Evolutionary conservation across 2,888 invertebrate species (phyloP).

Genomic region (Ganaspis brasiliensis): DNA sequence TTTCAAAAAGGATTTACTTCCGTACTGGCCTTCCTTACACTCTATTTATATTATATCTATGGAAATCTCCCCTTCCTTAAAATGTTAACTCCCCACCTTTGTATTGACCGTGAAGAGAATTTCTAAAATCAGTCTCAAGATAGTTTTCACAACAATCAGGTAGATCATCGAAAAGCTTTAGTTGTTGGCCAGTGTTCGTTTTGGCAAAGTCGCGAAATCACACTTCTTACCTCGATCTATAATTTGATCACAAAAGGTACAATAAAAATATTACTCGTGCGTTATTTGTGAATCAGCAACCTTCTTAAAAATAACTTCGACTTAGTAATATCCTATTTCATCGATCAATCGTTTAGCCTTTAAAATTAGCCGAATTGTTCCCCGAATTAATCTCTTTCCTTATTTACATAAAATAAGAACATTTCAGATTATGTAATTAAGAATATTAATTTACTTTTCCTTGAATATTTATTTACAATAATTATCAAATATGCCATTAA

Average conservation of each 20-base stretch:
- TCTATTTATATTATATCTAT: no score
- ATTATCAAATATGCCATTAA: no score
- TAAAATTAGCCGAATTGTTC: no score
- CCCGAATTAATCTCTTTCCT: no score
- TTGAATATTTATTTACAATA: no score
- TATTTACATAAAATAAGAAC: no score
- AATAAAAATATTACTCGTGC: neutral
- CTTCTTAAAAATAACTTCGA: neutral
- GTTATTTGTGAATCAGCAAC: neutral
- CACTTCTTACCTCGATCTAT: slow-evolving; percentile 25
- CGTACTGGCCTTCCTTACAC: no score
- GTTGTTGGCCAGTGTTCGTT: slow-evolving; percentile 75
- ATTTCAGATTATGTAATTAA: no score
- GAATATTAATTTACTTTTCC: no score
- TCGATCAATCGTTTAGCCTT: no score
- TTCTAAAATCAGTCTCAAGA: slow-evolving; percentile 74
- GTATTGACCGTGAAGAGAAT: slow-evolving; percentile 64
- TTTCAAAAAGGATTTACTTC: no score
- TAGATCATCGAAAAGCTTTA: slow-evolving; percentile 67
- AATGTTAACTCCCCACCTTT: slow-evolving; percentile 60
- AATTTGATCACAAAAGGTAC: slow-evolving; percentile 36
- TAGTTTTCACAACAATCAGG: slow-evolving; percentile 74
- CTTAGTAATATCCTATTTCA: neutral
- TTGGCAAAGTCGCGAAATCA: slow-evolving; percentile 69
- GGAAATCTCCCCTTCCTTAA: slow-evolving; percentile 49